These are phyloP conservation scores for Tuberolachnus salignus DNA, from an alignment of 2,888 invertebrate species.

Conservation along the genomic window DNA sequence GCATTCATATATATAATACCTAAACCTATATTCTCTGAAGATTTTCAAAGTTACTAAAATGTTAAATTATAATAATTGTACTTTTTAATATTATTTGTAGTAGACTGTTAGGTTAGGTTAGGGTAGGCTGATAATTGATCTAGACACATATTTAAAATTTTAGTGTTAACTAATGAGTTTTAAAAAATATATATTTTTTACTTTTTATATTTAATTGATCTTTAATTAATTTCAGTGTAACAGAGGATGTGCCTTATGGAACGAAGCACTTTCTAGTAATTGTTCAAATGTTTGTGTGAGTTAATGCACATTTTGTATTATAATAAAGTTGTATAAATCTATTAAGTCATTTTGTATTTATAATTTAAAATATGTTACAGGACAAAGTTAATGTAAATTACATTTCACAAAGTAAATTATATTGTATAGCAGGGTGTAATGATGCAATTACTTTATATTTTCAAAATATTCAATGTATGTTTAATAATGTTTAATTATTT, in stretches of 20 bases:
- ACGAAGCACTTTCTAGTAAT: conserved; percentile 74
- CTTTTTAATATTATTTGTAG: too few relatives aligned
- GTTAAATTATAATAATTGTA: too few relatives aligned
- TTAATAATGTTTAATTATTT: conserved; percentile 57
- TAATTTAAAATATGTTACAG: conserved; percentile 28
- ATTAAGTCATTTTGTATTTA: background rate
- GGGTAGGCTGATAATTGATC: too few relatives aligned
- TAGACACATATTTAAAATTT: too few relatives aligned
- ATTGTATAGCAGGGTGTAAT: conserved; percentile 83
- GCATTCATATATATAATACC: too few relatives aligned
- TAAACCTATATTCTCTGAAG: too few relatives aligned
- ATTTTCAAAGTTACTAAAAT: too few relatives aligned
- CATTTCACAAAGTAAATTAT: conserved; percentile 60
- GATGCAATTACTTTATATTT: conserved; percentile 78
- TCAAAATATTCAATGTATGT: conserved; percentile 71
- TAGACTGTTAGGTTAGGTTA: too few relatives aligned
- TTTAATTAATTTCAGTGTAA: too few relatives aligned
- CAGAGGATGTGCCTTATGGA: conserved; percentile 81
- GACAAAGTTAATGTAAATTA: conserved; percentile 36
- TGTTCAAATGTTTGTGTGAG: conserved; percentile 85
- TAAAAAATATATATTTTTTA: too few relatives aligned
- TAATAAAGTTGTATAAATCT: conserved; percentile 6
- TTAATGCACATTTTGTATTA: conserved; percentile 61
- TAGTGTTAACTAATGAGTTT: too few relatives aligned
- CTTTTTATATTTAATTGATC: too few relatives aligned